Evolutionary conservation across 2,797 vertebrate species (phyloP), one percentile per base, ranked within the genome.

Genomic region (Poecilia velifera): DNA sequence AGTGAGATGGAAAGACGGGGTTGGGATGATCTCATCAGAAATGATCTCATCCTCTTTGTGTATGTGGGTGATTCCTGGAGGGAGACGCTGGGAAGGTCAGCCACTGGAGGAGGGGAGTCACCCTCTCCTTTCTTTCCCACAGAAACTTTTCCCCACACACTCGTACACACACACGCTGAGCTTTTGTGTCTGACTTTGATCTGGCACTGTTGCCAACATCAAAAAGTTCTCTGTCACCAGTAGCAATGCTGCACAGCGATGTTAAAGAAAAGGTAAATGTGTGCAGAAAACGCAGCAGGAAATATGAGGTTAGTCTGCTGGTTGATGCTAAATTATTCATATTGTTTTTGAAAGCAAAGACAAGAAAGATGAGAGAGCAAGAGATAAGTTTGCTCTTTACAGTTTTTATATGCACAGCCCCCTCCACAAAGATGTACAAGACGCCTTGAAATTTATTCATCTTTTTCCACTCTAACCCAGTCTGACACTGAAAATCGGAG

Each of bases 131-230:
- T 71, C 66, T 74, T 82, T 85, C 75, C 36, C 70, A 81, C 85
- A 73, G 76, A 79, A 59, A 45, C 25, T 59, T 73, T 41, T 25
- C 66, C 41, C 28, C 14, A 7, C 59, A 62, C n/a, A 73, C 3
- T 46, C 59, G 12, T 34, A 73, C 74, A 49, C 74, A 43, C 66
- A 62, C 75, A 49, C 74, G 25, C 77, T 79, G 80, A 80, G 88
- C 87, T 87, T 88, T 85, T 89, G 89, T 87, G 89, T 84, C 81
- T 76, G 82, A 86, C 90, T 93, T 93, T 93, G 89, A 92, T 92
- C 88, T 77, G 3, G 55, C 80, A n/a, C 83, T 78, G 83, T 85
- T 88, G 84, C 84, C 84, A 82, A 91, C 87, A 92, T 92, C 89
- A 92, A 88, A 91, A 89, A 86, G 81, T 87, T 79, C 57, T 74